Base-by-base conservation (phyloP, 1,140 invertebrate genomes). In the Helicoverpa zea region DNA sequence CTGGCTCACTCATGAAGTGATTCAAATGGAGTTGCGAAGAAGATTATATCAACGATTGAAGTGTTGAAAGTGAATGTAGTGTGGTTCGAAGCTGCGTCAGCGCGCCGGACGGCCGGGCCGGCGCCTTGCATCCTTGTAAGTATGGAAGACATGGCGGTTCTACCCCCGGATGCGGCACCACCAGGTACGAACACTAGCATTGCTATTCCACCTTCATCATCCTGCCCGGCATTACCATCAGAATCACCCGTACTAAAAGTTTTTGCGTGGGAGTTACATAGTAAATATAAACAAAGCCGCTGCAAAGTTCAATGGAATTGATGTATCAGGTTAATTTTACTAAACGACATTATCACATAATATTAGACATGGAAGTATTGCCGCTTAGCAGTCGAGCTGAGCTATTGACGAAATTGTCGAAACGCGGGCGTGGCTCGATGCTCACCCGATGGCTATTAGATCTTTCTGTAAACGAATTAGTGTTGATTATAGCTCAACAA, bases 381-480 rank as follows among this genome's bases (percentile, higher is more conserved):
- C 59, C 14, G 13, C 18, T 63, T 14, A 76, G 74, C 78, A 54
- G 49, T 52, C 66, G 23, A 76, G 59, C 64, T 58, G 70, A 74
- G 35, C 64, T 54, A 68, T 81, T 80, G 79, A 75, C 59, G 35
- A 75, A 63, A 63, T 64, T 80, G 58, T 82, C 81, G 66, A 85
- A 85, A 81, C 75, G 80, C 84, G 89, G 89, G 89, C 83, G 89
- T 89, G 89, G 89, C 87, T 82, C 66, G 58, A 79, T 81, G 76
- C 80, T 83, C 82, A 83, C 79, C 80, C 84, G 82, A 87, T 90
- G 81, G 83, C 78, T 52, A 68, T 66, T 83, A 82, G 79, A 43
- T 76, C 82, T 85, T 86, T 86, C 85, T 87, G 85, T 86, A 82
- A 84, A 86, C 77, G 87, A 87, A 91, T 89, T 88, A 87, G 82